Evolutionary conservation across 2,888 invertebrate genomes (phyloP), one percentile per base, ranked within the genome.

Genomic region (Labia minor): DNA sequence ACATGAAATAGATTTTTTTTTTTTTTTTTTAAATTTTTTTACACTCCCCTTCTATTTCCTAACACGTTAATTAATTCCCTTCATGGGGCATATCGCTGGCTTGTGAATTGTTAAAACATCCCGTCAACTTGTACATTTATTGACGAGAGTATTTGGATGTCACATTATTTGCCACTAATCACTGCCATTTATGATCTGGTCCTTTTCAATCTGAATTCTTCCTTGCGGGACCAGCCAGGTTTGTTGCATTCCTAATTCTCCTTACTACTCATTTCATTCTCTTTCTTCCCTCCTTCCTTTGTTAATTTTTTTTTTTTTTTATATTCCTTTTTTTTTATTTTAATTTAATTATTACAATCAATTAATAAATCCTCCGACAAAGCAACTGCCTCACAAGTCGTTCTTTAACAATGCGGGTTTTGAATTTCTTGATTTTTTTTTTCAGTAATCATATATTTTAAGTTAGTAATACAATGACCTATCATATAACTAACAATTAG

Each of bases 141-240:
- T 62, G 21, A 63, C 64, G 63, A 63, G 49, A 18, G 37, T 65
- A 11, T 65, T 65, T 37, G 65, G 49, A 65, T 49, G 63, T 26
- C 16, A n/a, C n/a, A 26, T 67, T 65, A 66, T 66, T 68, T 66
- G 63, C 63, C 68, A 67, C 65, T 67, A 68, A 68, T 68, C 68
- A 68, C 68, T 68, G 68, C 68, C 68, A 68, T 68, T 67, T 67
- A 16, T 67, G 64, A n/a, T 16, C 16, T 11, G 49, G 14, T 16
- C 49, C 16, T 49, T 49, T 49, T 49, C 49, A 49, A 49, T 49
- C 49, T 49, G 49, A 49, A 49, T 49, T 49, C 49, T 49, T 49
- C 49, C 49, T 49, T 16, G 49, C 49, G 49, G 49, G 49, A 49
- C 49, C 49, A 49, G 49, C n/a, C 49, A 49, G 49, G 49, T 49